Conservation (phyloP, 2,113 vertebrate species). For the Silurus meridionalis region DNA sequence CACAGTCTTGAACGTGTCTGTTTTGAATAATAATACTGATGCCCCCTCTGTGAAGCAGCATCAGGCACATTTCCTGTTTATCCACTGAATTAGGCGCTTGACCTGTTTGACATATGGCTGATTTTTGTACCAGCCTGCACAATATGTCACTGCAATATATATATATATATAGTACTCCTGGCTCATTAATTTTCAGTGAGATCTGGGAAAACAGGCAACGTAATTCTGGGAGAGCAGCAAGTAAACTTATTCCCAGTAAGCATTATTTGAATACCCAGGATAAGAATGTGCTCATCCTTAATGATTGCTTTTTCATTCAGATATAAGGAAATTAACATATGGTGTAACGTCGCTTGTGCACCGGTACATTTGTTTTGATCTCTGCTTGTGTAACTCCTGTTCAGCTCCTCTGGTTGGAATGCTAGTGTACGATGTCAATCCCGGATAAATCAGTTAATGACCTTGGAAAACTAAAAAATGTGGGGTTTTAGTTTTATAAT, state of each 20-base stretch:
- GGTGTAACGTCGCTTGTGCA: not conserved
- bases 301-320: not conserved
- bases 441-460: too few relatives aligned
- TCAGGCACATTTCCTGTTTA: constrained; percentile 16
- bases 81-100: constrained; percentile 6
- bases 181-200: not conserved
- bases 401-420: too few relatives aligned
- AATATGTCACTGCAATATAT: constrained; percentile 14
- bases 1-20: not conserved
- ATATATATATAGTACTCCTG: too few relatives aligned
- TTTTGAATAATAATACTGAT: not conserved
- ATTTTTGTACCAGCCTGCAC: constrained; percentile 18
- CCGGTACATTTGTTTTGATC: too few relatives aligned
- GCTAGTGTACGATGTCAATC: too few relatives aligned
- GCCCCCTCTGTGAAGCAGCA: not conserved
- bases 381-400: too few relatives aligned
- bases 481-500: too few relatives aligned
- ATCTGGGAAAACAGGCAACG: not conserved
- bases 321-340: not conserved
- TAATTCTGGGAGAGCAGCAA: not conserved
- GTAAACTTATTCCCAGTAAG: not conserved
- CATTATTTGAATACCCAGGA: not conserved
- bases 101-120: constrained; percentile 17
- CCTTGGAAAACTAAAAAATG: too few relatives aligned
- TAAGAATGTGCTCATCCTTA: not conserved